Conservation (phyloP, 2,888 invertebrate genomes). For the Lobophora halterata region DNA sequence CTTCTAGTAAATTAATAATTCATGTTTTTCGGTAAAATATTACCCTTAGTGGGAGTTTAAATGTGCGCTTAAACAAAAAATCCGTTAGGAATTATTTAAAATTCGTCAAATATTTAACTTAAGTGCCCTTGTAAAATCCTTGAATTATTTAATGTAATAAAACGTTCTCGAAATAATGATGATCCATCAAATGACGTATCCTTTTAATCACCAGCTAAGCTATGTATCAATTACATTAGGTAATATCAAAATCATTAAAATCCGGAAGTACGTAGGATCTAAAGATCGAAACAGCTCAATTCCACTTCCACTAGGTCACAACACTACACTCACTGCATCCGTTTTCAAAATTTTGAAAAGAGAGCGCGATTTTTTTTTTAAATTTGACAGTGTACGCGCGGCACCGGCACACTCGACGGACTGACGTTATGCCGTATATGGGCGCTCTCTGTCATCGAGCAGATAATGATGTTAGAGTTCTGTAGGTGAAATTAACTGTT, state of each 20-base stretch:
- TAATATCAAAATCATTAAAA: not conserved
- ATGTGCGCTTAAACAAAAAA: too few species aligned
- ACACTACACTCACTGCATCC: constrained; percentile 27
- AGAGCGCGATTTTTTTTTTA: constrained; percentile 24
- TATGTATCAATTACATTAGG: not conserved
- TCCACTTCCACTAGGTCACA: constrained; percentile 18
- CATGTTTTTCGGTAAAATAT: too few species aligned
- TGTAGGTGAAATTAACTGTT: too few species aligned
- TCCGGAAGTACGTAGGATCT: not conserved
- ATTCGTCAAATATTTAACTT: too few species aligned
- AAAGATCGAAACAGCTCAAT: constrained; percentile 19
- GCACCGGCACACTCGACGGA: constrained; percentile 20
- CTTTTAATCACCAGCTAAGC: constrained; percentile 16
- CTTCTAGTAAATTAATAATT: too few species aligned
- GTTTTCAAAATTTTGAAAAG: constrained; percentile 11
- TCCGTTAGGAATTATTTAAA: too few species aligned
- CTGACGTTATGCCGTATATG: constrained; percentile 28
- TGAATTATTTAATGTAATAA: constrained; percentile 5
- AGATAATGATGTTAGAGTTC: constrained; percentile 33
- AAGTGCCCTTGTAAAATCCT: too few species aligned
- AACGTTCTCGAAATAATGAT: constrained; percentile 22
- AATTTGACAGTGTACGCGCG: constrained; percentile 28
- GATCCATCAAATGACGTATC: constrained; percentile 21
- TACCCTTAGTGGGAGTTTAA: too few species aligned
- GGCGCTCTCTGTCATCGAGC: constrained; percentile 27